A percentile compares a stretch with the other conserved stretches of the same genome.
Evolutionary conservation across 2,888 invertebrate species (phyloP).

Genomic region (Chouioia cunea): DNA sequence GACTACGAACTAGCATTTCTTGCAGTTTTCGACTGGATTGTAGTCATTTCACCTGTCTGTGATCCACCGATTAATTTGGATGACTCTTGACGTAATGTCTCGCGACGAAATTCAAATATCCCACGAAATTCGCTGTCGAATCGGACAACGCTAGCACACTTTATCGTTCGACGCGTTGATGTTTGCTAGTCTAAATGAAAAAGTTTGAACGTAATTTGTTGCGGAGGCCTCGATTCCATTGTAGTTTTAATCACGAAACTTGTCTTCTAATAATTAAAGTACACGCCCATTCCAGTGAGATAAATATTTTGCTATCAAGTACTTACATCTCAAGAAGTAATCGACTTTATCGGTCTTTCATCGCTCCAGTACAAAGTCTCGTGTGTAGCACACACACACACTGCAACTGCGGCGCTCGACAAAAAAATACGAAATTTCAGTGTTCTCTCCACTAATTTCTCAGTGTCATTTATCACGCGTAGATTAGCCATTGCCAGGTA

Average conservation of each 20-base stretch:
- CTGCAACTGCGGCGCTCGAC: slow-evolving; percentile 25
- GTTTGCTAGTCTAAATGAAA: too few relatives aligned
- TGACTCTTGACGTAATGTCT: too few relatives aligned
- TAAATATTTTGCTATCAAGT: slow-evolving; percentile 40
- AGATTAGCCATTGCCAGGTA: slow-evolving; percentile 3
- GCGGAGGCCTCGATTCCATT: slow-evolving; percentile 7
- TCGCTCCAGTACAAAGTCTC: neutral
- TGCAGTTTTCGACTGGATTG: slow-evolving; percentile 34
- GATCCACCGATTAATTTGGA: too few relatives aligned
- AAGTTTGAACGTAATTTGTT: neutral
- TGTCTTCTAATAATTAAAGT: slow-evolving; percentile 32
- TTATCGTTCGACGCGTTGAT: too few relatives aligned
- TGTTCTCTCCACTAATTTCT: slow-evolving; percentile 30
- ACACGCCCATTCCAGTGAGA: slow-evolving; percentile 17
- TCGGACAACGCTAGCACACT: too few relatives aligned
- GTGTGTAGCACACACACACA: neutral
- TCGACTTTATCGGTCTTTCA: slow-evolving; percentile 35
- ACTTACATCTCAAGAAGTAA: neutral
- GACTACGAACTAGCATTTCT: slow-evolving; percentile 23
- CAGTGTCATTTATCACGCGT: slow-evolving; percentile 23
- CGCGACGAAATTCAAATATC: too few relatives aligned
- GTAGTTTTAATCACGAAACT: slow-evolving; percentile 7
- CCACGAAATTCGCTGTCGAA: too few relatives aligned
- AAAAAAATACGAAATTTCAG: slow-evolving; percentile 24
- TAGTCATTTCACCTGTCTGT: neutral